These are phyloP conservation scores for Callimorpha dominula DNA, from an alignment of 2,888 invertebrate genomes.

Conservation along the genomic window DNA sequence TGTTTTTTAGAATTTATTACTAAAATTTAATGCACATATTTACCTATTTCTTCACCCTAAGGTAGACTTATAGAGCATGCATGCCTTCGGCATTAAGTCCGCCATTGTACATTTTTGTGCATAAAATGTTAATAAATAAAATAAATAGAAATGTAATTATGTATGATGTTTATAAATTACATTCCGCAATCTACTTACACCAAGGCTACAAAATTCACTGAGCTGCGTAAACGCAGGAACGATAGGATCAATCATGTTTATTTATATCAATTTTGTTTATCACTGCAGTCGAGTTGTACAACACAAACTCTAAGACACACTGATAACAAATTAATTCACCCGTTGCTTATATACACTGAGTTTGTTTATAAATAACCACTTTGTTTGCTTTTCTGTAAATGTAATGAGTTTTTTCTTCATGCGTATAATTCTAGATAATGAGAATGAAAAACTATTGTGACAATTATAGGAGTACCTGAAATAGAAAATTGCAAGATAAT, in stretches of 20 bases:
- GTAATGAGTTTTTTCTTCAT: constrained; percentile 22
- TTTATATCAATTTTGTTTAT: constrained; percentile 9
- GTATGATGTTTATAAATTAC: neutral
- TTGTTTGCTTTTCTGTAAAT: constrained; percentile 30
- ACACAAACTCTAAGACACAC: constrained; percentile 38
- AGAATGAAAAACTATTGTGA: constrained; percentile 29
- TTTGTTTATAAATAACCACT: constrained; percentile 37
- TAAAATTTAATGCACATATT: no score
- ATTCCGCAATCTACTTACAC: constrained; percentile 39
- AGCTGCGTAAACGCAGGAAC: constrained; percentile 44
- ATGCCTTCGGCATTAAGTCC: no score
- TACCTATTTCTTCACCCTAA: no score
- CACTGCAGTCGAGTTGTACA: constrained; percentile 26
- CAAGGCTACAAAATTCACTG: constrained; percentile 44
- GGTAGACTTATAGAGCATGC: no score
- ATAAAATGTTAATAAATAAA: neutral
- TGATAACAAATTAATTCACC: constrained; percentile 37
- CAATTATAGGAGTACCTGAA: constrained; percentile 21
- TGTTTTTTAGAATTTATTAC: no score
- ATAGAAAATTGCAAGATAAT: constrained; percentile 25
- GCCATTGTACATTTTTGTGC: no score
- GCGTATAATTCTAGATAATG: constrained; percentile 19
- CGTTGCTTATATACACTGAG: constrained; percentile 35
- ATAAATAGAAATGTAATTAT: neutral
- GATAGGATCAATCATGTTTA: constrained; percentile 42